Conservation (phyloP, 2,888 invertebrate genomes). For the Apantesis nais region DNA sequence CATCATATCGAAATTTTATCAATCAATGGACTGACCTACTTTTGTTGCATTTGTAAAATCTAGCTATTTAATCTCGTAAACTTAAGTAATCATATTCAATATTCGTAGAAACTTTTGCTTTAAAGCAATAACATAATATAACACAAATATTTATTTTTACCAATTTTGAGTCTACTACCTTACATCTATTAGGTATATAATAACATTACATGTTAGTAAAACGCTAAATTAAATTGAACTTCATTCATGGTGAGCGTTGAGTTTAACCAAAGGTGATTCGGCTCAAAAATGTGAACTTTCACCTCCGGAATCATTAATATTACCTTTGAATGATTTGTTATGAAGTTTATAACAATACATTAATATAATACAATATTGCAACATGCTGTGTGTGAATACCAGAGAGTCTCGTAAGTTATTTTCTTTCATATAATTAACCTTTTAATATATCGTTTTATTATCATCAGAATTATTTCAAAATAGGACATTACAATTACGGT, state of each 20-base stretch:
- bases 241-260: neutral
- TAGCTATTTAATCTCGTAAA: neutral
- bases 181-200: neutral
- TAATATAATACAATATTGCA: constrained; percentile 32
- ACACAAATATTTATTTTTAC: neutral
- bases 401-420: constrained; percentile 7
- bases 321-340: constrained; percentile 44
- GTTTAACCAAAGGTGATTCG: constrained; percentile 34
- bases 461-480: too few species aligned
- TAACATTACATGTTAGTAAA: neutral
- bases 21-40: constrained; percentile 1
- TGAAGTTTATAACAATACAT: constrained; percentile 43
- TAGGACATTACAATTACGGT: too few species aligned
- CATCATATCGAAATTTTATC: too few species aligned
- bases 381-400: constrained; percentile 30
- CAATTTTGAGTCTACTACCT: neutral
- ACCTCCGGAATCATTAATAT: constrained; percentile 52
- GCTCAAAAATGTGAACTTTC: constrained; percentile 59
- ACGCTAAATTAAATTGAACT: neutral
- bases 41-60: neutral
- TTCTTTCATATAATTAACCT: neutral
- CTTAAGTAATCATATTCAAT: neutral
- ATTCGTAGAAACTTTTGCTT: neutral
- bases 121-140: neutral
- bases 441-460: neutral